Evolutionary conservation across 2,113 vertebrate genomes (phyloP), one percentile per base, ranked within the genome.

Genomic region (Cygnus buccinator): DNA sequence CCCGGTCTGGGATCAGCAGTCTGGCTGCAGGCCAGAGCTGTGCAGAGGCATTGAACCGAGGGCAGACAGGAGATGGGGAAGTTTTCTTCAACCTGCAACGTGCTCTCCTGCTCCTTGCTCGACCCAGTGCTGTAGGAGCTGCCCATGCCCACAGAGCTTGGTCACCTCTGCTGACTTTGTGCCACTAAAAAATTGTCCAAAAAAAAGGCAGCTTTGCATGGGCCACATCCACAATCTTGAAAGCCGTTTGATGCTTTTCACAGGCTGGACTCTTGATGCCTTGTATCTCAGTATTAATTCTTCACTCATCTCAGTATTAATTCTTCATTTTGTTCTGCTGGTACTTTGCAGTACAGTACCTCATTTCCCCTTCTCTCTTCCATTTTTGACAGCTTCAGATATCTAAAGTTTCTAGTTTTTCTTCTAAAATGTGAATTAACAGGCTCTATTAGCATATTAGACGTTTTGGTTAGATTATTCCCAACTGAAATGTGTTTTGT

Each of bases 1-100:
- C 44, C 37, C 5, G 20, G 17, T 18, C 37, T 61, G 57, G 33
- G 50, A 22, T n/a, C 63, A 57, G 35, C 0, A 0, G 21, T 41
- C 28, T 71, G 72, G 57, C 44, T 75, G 55, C 26, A 55, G 37
- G 37, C 43, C 72, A 66, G 20, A 52, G 61, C 48, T 63, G 37
- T 7, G 7, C 54, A 68, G 28, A 13, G 57, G 28, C 52, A 67
- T 55, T 3, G 4, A 79, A 52, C 11, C 6, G 41, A 41, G 16
- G 67, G 33, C 66, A 21, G 33, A 43, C 0, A 1, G 8, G 17
- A 2, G 3, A 4, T 14, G 21, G 33, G 15, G 17, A 57, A 6
- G 2, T 31, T 25, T 44, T 5, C 6, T 61, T 67, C 29, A 46
- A 33, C 11, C 4, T 11, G 28, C 11, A 6, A 0, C 5, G 5